Evolutionary conservation across 2,113 vertebrate species (phyloP).

Genomic region (Anthoscopus minutus): DNA sequence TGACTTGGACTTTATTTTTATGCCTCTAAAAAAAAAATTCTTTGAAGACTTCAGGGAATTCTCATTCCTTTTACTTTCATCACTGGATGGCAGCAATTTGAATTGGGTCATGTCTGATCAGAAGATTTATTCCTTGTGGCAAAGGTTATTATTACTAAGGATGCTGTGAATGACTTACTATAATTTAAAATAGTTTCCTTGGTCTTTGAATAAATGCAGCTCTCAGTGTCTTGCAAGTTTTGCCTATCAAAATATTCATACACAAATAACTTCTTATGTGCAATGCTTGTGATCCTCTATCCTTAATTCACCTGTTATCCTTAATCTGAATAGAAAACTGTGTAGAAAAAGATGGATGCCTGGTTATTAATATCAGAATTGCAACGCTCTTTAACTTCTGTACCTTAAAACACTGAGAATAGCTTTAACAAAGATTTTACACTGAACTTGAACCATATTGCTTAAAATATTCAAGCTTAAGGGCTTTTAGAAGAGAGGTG

Average conservation of each 20-base stretch:
- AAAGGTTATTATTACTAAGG: neutral
- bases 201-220: neutral
- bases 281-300: neutral
- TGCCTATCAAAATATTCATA: neutral
- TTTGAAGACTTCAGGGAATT: neutral
- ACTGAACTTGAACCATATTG: neutral
- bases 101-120: neutral
- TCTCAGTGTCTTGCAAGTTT: neutral
- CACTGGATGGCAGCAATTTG: neutral
- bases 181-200: neutral
- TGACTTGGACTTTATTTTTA: neutral
- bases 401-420: neutral
- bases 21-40: neutral
- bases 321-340: neutral
- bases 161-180: neutral
- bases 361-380: neutral
- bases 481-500: neutral
- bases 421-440: neutral
- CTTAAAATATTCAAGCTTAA: neutral
- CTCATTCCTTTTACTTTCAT: neutral
- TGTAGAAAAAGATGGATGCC: neutral
- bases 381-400: neutral
- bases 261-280: neutral
- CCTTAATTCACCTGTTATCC: neutral
- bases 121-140: neutral